Conservation (phyloP, 1,140 invertebrate genomes). For the Bombus ignitus region DNA sequence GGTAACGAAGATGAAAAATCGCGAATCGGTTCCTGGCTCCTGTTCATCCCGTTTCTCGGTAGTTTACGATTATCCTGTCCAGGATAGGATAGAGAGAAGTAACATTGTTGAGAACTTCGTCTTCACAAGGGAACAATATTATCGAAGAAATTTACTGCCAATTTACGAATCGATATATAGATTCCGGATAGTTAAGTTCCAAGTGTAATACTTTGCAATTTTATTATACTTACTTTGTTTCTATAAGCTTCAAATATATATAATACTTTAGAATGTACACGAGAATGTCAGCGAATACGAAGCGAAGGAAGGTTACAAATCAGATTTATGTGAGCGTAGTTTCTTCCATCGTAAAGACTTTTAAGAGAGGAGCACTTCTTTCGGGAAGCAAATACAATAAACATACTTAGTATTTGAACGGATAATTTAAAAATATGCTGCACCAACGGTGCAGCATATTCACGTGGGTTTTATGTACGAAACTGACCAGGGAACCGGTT, state of each 20-base stretch:
- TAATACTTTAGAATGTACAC: neutral
- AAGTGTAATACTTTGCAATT: neutral
- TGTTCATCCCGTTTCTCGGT: conserved; percentile 25
- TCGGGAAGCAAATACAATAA: neutral
- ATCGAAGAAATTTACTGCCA: neutral
- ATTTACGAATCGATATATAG: neutral
- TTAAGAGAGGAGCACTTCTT: neutral
- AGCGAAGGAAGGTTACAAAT: neutral
- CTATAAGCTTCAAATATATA: neutral
- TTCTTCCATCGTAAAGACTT: neutral
- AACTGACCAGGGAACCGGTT: conserved; percentile 51
- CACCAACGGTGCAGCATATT: no score
- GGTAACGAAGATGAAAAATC: conserved; percentile 59
- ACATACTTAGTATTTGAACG: neutral
- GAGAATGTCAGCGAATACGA: neutral
- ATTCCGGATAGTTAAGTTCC: neutral
- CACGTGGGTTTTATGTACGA: neutral
- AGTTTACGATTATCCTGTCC: neutral
- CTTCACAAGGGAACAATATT: no score
- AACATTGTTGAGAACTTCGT: neutral
- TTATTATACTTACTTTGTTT: neutral
- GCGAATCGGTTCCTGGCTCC: conserved; percentile 43
- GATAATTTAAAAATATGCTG: neutral
- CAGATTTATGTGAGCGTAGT: neutral
- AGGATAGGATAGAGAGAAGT: neutral